Evolutionary conservation across 2,888 invertebrate genomes (phyloP), one percentile per base, ranked within the genome.

Genomic region (Patella depressa): DNA sequence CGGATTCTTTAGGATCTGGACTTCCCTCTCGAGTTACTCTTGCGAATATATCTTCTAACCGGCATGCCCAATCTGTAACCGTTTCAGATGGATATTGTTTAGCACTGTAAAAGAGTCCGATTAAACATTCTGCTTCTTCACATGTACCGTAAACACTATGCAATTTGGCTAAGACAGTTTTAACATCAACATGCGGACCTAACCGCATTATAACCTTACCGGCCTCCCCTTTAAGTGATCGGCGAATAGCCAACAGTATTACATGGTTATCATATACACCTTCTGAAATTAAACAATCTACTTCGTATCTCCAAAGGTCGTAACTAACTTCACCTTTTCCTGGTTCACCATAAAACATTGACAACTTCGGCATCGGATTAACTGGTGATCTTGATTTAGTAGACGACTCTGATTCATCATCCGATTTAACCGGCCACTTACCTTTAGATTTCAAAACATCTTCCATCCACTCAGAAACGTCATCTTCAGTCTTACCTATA

Each of bases 261-360:
- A n/a, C n/a, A n/a, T n/a, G n/a, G 34, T 34, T 34, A 34, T 34
- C 34, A 34, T 34, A 34, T 34, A 34, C 34, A 34, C 34, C 34
- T 34, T 74, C 74, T 24, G n/a, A 24, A 34, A 74, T 14, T 19
- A 74, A 45, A 45, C 74, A 74, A 15, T 74, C 74, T 2, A 55
- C 65, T 59, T 74, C 74, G 19, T 74, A 74, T 29, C 57, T 34
- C 65, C 74, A 74, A 15, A 57, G 45, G 3, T 74, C 59, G 19
- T 74, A 74, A 2, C 29, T 12, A 57, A 45, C 34, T 12, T 74
- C 74, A 12, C 34, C 57, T 74, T 74, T 74, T 9, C 59, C 24
- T 54, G 24, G 15, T 15, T 74, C 74, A 29, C 74, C 74, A 19
- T 19, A 74, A n/a, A 74, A 74, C 17, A 19, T 55, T 17, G 74